Percentiles rank a stretch among this genome's conserved stretches.
Evolutionary conservation across 1,140 invertebrate species (phyloP).

Genomic region (Goniozus legneri): DNA sequence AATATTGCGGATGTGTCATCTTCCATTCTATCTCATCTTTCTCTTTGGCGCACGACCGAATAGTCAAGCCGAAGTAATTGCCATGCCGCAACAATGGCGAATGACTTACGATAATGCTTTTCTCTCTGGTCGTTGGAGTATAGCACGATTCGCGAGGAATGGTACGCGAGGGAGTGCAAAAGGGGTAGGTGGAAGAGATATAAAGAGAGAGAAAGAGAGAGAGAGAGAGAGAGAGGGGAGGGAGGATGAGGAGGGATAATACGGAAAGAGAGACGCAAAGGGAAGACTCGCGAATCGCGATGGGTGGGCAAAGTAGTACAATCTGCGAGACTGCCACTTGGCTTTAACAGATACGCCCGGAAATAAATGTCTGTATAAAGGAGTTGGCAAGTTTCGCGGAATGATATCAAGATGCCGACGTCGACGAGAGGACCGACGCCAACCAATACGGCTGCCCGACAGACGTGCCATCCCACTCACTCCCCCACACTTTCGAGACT

Average conservation of each 20-base stretch:
- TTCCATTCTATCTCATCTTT: no score
- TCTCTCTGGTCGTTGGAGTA: no score
- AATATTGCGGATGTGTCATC: no score
- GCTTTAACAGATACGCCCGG: conserved; percentile 37
- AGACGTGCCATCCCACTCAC: no score
- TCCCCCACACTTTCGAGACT: no score
- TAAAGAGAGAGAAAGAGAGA: not conserved
- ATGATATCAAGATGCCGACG: conserved; percentile 44
- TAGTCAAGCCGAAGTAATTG: conserved; percentile 22
- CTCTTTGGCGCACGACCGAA: not conserved
- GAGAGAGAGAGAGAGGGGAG: no score
- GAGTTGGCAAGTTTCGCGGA: conserved; percentile 43
- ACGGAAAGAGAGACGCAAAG: conserved; percentile 7
- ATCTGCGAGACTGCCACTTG: conserved; percentile 40
- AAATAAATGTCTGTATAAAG: conserved; percentile 47
- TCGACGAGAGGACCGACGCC: no score
- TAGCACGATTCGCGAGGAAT: no score
- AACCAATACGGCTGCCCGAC: conserved; percentile 33
- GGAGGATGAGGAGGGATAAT: no score
- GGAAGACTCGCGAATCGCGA: not conserved
- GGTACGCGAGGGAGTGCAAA: no score
- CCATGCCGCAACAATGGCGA: conserved; percentile 26
- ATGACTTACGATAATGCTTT: conserved; percentile 39
- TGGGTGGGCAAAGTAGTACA: conserved; percentile 33
- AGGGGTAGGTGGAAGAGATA: not conserved